Evolutionary conservation across 2,888 invertebrate species (phyloP), one percentile per base, ranked within the genome.

Genomic region (Hydropsyche betteni): DNA sequence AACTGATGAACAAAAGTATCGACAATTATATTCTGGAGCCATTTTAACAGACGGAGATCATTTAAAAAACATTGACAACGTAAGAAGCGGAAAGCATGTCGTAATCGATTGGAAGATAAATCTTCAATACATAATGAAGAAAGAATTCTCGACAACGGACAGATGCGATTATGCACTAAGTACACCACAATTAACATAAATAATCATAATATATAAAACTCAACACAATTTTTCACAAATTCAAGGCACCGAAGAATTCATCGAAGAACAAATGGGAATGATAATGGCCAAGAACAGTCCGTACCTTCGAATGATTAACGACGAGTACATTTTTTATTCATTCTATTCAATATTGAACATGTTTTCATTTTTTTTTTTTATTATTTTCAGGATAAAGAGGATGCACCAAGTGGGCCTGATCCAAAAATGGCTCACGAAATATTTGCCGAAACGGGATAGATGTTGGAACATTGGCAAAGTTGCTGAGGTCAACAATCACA

Each of bases 381-480:
- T 44, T 76, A 44, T 74, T 69, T 53, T 72, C 69, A 94, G 94
- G 82, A 91, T 96, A 73, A 91, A 90, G 81, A 89, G 91, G 74
- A 90, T 96, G 88, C 93, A 94, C 82, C 94, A 95, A 83, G 92
- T 93, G 74, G 97, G 97, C 6, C 88, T 97, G 79, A 92, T 96
- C 72, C 88, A 91, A 74, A 94, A 94, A 82, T 97, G 96, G 96
- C 87, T 94, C 77, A 86, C 89, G 36, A 91, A 91, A 50, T 93
- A 93, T 84, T 85, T 94, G 81, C 95, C 95, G 0, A 89, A 90
- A 81, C 91, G 90, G 80, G 94, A 96, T 84, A 91, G 92, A 78
- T 97, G 96, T 82, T 94, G 89, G 89, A 92, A 90, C 83, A 89
- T 87, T 69, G 87, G 89, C 0, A 84, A 88, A 24, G 83, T 86